Percentiles rank a stretch among this genome's conserved stretches.
phyloP scores from a whole-genome alignment of 2,113 vertebrate species.

The Caretta caretta region DNA sequence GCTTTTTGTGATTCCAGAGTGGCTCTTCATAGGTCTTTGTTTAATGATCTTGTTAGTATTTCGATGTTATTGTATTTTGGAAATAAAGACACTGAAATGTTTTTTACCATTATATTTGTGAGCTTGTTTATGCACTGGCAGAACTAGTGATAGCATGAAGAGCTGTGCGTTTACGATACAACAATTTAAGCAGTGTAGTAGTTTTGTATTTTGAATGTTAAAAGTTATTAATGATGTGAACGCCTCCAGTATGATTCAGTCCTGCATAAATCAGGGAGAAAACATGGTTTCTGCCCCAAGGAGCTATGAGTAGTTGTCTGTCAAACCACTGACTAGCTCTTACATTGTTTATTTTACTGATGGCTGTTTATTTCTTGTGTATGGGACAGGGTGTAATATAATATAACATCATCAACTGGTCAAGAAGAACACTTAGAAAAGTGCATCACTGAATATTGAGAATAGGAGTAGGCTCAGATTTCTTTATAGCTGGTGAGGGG shows the following conservation, averaged over 20 bases:
- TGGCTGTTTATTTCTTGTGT: neutral
- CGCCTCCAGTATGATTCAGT: neutral
- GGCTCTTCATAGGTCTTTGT: neutral
- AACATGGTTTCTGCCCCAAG: neutral
- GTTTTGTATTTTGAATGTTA: neutral
- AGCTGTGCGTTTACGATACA: neutral
- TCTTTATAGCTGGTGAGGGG: neutral
- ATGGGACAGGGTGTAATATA: neutral
- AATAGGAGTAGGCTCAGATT: neutral
- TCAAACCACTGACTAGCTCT: neutral
- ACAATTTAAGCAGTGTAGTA: neutral
- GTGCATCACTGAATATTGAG: neutral
- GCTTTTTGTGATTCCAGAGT: neutral
- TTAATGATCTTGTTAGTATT: neutral
- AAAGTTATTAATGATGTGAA: accelerated
- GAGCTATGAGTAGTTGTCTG: neutral
- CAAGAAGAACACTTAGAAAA: neutral
- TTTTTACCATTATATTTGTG: neutral
- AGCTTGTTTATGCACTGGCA: accelerated
- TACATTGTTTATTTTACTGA: neutral
- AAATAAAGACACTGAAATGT: accelerated
- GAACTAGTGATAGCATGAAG: neutral
- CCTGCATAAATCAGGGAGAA: neutral
- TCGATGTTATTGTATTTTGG: neutral
- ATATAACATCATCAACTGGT: neutral